Conservation (phyloP, 2,888 invertebrate species). For the Drosophila borealis region DNA sequence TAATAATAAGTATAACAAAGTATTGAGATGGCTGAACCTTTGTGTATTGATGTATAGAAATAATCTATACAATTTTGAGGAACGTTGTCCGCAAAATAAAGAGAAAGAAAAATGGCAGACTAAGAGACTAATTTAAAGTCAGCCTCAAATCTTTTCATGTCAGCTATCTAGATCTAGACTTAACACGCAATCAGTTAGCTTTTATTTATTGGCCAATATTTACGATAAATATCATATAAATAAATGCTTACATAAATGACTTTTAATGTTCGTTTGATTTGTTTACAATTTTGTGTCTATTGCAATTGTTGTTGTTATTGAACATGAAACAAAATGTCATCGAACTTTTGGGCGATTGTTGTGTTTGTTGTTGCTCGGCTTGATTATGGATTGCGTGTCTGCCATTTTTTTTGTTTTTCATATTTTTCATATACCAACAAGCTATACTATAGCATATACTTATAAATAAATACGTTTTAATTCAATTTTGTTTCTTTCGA, state of each 20-base stretch:
- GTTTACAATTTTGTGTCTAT: constrained; percentile 20
- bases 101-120: no score
- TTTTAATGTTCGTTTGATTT: neutral
- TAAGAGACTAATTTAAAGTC: no score
- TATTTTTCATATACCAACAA: constrained; percentile 41
- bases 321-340: constrained; percentile 65
- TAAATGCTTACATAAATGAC: neutral
- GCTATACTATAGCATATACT: constrained; percentile 10
- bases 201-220: neutral
- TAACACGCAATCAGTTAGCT: no score
- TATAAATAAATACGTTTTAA: constrained; percentile 45
- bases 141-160: no score
- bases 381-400: constrained; percentile 64
- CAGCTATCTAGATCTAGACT: no score
- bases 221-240: neutral
- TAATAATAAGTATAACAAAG: no score
- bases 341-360: constrained; percentile 61
- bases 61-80: no score
- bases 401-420: constrained; percentile 36
- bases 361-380: constrained; percentile 24
- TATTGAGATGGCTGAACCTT: no score
- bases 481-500: constrained; percentile 45
- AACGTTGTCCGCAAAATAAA: no score
- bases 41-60: no score
- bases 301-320: constrained; percentile 72